phyloP scores from a whole-genome alignment of 1,140 invertebrate genomes.

The Trichomalopsis sarcophagae region DNA sequence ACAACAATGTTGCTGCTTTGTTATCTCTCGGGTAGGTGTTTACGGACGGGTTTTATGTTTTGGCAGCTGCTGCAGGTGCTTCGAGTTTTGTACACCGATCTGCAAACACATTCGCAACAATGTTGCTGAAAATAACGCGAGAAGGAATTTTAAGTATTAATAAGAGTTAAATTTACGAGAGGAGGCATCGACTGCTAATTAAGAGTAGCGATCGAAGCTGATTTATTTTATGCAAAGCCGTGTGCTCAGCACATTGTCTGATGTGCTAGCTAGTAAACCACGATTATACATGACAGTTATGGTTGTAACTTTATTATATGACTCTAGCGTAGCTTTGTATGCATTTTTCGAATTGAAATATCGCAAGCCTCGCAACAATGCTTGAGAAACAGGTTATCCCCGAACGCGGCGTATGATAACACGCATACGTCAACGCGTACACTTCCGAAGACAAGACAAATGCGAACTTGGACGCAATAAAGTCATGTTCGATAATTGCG shows the following conservation, averaged over 20 bases:
- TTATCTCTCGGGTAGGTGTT: neutral
- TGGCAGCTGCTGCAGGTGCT: neutral
- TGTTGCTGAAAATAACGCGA: neutral
- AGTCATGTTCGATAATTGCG: slow-evolving; percentile 4
- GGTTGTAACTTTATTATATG: neutral
- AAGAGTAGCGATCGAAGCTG: neutral
- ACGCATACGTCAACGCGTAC: neutral
- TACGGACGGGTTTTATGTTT: slow-evolving; percentile 15
- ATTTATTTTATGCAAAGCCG: neutral
- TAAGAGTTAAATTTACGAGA: neutral
- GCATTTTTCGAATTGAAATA: neutral
- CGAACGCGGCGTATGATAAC: neutral
- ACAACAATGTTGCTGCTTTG: slow-evolving; percentile 19
- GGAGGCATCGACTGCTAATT: neutral
- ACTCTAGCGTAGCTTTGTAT: no score
- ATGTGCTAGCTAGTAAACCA: neutral
- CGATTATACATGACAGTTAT: neutral
- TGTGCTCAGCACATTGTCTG: neutral
- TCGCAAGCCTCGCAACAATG: neutral
- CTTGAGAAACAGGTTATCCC: neutral
- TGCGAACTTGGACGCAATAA: neutral
- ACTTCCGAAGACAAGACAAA: no score
- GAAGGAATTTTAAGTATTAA: neutral
- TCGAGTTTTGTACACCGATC: neutral
- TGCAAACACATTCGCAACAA: neutral